These are phyloP conservation scores for Atta texana DNA, from an alignment of 1,140 invertebrate species.

Conservation along the genomic window DNA sequence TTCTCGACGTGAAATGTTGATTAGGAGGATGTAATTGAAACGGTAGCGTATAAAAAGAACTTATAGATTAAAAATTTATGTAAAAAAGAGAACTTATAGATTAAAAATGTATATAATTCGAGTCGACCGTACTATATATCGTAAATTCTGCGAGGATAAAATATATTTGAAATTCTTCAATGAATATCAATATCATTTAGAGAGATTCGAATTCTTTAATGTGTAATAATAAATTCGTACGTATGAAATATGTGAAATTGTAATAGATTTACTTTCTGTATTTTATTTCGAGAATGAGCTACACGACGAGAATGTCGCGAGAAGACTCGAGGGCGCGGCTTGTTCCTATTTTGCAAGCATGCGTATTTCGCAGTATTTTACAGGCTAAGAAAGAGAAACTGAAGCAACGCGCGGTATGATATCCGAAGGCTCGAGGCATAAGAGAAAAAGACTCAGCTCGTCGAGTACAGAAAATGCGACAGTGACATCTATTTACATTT, in stretches of 20 bases:
- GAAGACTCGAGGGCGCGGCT: constrained; percentile 21
- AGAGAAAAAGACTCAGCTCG: constrained; percentile 34
- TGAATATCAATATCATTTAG: neutral
- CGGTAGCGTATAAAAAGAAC: constrained; percentile 5
- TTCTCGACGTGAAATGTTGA: constrained; percentile 14
- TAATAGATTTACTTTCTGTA: neutral
- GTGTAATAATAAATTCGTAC: neutral
- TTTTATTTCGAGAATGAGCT: constrained; percentile 21
- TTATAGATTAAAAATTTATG: constrained; percentile 19
- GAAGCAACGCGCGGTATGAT: constrained; percentile 25
- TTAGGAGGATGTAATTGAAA: neutral
- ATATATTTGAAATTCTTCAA: neutral
- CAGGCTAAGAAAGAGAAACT: constrained; percentile 24
- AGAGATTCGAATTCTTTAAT: constrained; percentile 3
- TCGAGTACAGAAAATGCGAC: constrained; percentile 28
- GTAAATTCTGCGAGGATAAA: neutral
- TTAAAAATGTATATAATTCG: constrained; percentile 28
- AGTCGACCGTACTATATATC: neutral
- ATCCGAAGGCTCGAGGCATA: constrained; percentile 15
- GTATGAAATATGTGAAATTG: neutral
- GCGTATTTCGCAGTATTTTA: constrained; percentile 50
- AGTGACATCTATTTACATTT: constrained; percentile 27
- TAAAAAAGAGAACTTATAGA: constrained; percentile 5
- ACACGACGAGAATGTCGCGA: neutral
- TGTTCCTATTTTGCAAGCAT: constrained; percentile 49